phyloP scores from a whole-genome alignment of 2,888 invertebrate species.

The Oscheius sp. region DNA sequence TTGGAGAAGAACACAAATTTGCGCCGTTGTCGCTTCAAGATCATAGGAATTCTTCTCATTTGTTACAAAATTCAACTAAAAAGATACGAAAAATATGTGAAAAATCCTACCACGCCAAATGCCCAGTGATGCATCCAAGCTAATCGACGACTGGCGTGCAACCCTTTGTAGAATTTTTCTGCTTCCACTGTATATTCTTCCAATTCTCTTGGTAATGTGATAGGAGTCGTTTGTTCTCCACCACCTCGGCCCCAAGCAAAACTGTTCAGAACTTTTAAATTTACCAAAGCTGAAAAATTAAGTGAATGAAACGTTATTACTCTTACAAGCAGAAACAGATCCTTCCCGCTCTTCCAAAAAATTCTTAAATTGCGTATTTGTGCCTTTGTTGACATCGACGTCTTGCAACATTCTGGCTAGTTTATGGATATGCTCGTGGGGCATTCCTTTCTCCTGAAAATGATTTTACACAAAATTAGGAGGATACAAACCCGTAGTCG shows the following conservation, averaged over 20 bases:
- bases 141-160: conserved; percentile 95
- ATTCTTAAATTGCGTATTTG: conserved; percentile 88
- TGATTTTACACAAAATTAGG: background rate
- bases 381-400: conserved; percentile 82
- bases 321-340: conserved; percentile 49
- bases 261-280: conserved; percentile 97
- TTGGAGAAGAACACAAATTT: conserved; percentile 98
- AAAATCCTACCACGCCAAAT: conserved; percentile 85
- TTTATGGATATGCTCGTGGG: conserved; percentile 98
- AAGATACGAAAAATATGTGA: conserved; percentile 10
- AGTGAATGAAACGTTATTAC: background rate
- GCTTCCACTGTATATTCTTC: conserved; percentile 99
- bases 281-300: conserved; percentile 79
- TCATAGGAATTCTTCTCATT: conserved; percentile 89
- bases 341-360: conserved; percentile 52
- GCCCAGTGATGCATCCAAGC: conserved; percentile 99
- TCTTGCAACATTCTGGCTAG: conserved; percentile 92
- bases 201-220: conserved; percentile 93
- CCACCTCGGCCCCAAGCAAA: conserved; percentile 94
- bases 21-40: conserved; percentile 97
- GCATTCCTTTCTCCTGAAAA: conserved; percentile 94
- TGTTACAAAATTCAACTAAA: conserved; percentile 89
- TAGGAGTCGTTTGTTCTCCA: conserved; percentile 82
- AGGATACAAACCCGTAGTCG: conserved; percentile 79
- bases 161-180: conserved; percentile 96